Evolutionary conservation across 2,888 invertebrate genomes (phyloP), one percentile per base, ranked within the genome.

Genomic region (Antheraea assamensis): DNA sequence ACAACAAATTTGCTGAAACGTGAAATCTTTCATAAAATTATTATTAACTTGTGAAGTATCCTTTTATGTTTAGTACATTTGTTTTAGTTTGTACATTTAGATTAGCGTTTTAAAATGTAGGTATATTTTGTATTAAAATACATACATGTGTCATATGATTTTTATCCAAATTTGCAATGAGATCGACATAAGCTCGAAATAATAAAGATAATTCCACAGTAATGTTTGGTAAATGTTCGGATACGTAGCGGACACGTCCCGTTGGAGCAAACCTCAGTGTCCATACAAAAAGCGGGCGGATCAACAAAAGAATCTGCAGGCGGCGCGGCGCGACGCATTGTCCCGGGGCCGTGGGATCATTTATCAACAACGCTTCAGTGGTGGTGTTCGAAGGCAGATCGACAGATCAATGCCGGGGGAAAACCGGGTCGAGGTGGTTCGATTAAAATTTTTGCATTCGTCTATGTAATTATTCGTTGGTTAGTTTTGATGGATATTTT

Each of bases 261-360:
- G 90, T 87, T 86, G 87, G 87, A 87, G 86, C 84, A 89, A n/a
- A 90, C 91, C 91, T 90, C 90, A 87, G 85, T 88, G 92, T 89
- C 90, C 91, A 88, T 90, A 93, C 92, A 94, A 93, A 94, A 93
- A 93, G 84, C 84, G 87, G 82, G 83, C 84, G 83, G 86, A 85
- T 85, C 87, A 86, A 92, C 93, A 94, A 94, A 93, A 92, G 94
- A 93, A 92, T 94, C 89, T 90, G 92, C 92, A 91, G 88, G 87
- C 85, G 89, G 90, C 88, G 92, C 89, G 90, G 92, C 92, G 90
- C 88, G 87, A 85, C 89, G 90, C 89, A 93, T 94, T 94, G 94
- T 94, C 88, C 88, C 81, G 83, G 42, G 81, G 81, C 81, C 78
- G 73, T 77, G 77, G 76, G 82, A 89, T 90, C 93, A 94, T 94